Evolutionary conservation across 2,113 vertebrate species (phyloP).

Genomic region (Phrynosoma platyrhinos): DNA sequence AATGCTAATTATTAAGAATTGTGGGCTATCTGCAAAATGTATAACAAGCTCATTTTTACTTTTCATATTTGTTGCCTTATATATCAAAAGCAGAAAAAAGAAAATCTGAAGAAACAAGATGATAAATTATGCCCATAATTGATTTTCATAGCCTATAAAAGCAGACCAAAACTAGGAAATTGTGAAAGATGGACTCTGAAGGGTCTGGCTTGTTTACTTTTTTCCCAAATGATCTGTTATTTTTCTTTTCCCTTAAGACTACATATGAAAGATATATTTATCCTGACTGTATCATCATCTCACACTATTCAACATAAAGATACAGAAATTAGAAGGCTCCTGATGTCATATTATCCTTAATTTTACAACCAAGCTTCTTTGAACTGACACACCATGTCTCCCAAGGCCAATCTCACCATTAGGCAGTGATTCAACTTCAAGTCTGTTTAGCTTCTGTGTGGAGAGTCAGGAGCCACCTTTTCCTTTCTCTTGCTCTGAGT

Average conservation of each 20-base stretch:
- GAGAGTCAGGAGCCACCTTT: too few relatives aligned
- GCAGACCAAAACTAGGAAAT: conserved; percentile 43
- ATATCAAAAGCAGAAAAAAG: neutral
- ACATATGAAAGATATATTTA: neutral
- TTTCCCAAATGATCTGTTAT: neutral
- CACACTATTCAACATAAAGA: neutral
- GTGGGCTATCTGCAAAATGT: neutral
- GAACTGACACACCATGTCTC: neutral
- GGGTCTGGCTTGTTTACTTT: neutral
- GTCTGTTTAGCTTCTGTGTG: too few relatives aligned
- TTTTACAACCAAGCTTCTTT: neutral
- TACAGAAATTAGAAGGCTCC: too few relatives aligned
- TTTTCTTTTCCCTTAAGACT: conserved; percentile 10
- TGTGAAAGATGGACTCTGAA: conserved; percentile 10
- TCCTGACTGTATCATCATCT: neutral
- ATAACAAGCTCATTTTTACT: neutral
- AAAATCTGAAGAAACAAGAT: neutral
- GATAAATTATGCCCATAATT: conserved; percentile 25
- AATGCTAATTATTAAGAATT: neutral
- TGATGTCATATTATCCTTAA: neutral
- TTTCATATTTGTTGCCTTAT: neutral
- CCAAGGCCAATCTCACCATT: too few relatives aligned
- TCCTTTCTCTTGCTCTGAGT: too few relatives aligned
- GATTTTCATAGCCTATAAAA: neutral
- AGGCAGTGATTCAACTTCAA: too few relatives aligned